A percentile compares a stretch with the other conserved stretches of the same genome.
Evolutionary conservation across 30 jellyfish, hydroid and myxozoan genomes (phyloP).

Genomic region (Hydra vulgaris): DNA sequence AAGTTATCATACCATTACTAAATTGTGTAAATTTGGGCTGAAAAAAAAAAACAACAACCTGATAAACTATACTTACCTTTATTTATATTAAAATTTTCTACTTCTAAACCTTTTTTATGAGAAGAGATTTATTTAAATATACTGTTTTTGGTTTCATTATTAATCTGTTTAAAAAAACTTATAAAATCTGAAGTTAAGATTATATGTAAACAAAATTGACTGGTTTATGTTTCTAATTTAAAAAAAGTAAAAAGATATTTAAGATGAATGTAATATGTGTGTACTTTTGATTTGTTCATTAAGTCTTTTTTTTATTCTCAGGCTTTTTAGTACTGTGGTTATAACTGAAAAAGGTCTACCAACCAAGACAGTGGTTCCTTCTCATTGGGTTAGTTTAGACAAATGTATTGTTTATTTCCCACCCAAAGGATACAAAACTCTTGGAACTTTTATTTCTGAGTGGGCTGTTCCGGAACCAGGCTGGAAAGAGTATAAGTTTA

Average conservation of each 20-base stretch:
- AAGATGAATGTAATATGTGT: not conserved
- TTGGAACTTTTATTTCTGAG: constrained; percentile 10
- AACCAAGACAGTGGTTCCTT: constrained; percentile 8
- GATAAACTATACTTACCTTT: not conserved
- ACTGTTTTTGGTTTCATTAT: not conserved
- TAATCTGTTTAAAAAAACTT: not conserved
- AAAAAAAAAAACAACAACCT: not conserved
- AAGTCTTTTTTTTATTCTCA: not conserved
- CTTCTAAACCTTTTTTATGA: not conserved
- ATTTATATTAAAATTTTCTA: not conserved
- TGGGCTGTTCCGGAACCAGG: constrained; percentile 12
- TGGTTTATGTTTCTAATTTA: not conserved
- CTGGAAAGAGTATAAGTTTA: constrained; percentile 5
- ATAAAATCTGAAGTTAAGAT: not conserved
- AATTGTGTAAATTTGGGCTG: not conserved
- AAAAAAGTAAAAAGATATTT: not conserved
- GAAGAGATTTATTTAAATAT: not conserved
- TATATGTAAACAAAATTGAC: not conserved
- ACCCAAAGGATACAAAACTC: too few species aligned
- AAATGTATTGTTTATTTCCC: not conserved
- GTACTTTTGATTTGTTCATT: not conserved
- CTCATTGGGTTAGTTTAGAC: constrained; percentile 5
- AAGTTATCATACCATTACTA: not conserved
- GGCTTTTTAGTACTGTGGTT: not conserved
- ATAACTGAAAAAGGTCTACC: not conserved